These are phyloP conservation scores for Xylocopa sonorina DNA, from an alignment of 1,140 invertebrate species.

Conservation along the genomic window DNA sequence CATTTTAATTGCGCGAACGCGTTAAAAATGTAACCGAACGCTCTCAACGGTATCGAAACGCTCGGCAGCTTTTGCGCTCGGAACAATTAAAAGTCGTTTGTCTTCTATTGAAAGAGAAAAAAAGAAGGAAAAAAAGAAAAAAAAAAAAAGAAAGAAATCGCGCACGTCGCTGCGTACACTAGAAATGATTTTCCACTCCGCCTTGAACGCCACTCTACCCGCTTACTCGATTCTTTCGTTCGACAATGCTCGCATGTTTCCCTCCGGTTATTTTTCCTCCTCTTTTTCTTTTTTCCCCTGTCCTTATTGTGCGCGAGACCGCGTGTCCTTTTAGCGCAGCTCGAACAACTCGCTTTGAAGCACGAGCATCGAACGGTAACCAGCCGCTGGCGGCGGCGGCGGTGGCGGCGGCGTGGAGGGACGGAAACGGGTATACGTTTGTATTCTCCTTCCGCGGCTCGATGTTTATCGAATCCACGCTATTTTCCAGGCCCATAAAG, in stretches of 20 bases:
- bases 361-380: neutral
- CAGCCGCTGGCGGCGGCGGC: neutral
- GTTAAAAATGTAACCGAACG: too few species aligned
- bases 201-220: neutral
- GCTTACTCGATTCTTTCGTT: neutral
- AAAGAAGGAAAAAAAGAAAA: too few species aligned
- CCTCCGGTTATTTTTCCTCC: neutral
- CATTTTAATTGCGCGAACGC: too few species aligned
- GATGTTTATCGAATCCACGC: constrained; percentile 27
- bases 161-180: neutral
- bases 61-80: too few species aligned
- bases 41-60: too few species aligned
- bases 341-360: neutral
- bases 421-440: constrained; percentile 1
- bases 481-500: constrained; percentile 11
- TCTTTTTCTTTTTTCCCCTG: neutral
- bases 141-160: too few species aligned
- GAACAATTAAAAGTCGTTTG: too few species aligned
- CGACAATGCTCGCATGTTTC: constrained; percentile 7
- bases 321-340: constrained; percentile 5
- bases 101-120: neutral
- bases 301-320: constrained; percentile 19
- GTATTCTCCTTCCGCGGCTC: neutral
- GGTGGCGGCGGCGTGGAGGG: too few species aligned
- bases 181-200: neutral